Evolutionary conservation across 2,888 invertebrate genomes (phyloP).

Genomic region (Oscheius myriophilus): DNA sequence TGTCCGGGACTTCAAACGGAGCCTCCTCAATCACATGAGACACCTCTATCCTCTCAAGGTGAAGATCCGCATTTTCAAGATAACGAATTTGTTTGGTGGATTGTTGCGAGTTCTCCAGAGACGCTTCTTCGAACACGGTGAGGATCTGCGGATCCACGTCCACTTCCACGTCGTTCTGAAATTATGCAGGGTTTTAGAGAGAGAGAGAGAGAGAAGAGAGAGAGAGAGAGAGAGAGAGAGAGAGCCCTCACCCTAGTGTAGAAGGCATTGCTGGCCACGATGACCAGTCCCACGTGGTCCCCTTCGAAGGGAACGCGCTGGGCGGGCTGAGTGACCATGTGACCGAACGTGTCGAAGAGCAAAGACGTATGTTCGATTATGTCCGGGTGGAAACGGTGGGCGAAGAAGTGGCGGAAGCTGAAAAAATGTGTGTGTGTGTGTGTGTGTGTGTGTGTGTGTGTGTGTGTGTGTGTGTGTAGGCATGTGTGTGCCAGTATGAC

Average conservation of each 20-base stretch:
- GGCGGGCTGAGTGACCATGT: not conserved
- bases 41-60: constrained; percentile 52
- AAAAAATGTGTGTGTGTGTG: constrained; percentile 19
- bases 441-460: too few relatives aligned
- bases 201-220: not conserved
- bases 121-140: constrained; percentile 34
- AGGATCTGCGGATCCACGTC: constrained; percentile 45
- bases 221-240: not conserved
- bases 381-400: constrained; percentile 62
- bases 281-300: constrained; percentile 35
- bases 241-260: constrained; percentile 1
- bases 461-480: too few relatives aligned
- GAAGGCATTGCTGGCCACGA: constrained; percentile 36
- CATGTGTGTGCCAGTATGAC: too few relatives aligned
- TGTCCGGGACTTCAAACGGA: not conserved
- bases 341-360: constrained; percentile 31
- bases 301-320: constrained; percentile 15
- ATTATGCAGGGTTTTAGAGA: too few relatives aligned
- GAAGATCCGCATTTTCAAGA: constrained; percentile 60
- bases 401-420: constrained; percentile 66
- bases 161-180: constrained; percentile 40
- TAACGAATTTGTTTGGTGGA: constrained; percentile 62
- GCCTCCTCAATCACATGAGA: constrained; percentile 5
- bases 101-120: constrained; percentile 8
- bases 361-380: constrained; percentile 46